These are phyloP conservation scores for Phymorhynchus buccinoides DNA, from an alignment of 1,140 invertebrate genomes.

Conservation along the genomic window DNA sequence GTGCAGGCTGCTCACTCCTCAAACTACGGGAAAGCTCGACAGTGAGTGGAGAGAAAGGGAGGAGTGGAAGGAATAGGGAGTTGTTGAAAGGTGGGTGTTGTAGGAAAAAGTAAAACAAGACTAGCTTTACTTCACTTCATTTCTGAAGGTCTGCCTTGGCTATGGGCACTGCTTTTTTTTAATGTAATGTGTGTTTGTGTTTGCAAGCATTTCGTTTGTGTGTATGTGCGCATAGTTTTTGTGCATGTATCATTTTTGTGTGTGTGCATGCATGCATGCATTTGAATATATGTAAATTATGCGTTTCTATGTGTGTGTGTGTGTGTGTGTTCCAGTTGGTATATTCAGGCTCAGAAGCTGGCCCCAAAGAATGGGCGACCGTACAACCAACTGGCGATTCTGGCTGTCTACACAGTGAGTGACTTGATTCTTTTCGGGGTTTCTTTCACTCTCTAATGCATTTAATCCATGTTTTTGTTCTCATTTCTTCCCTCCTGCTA, in stretches of 20 bases:
- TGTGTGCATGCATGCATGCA: background rate
- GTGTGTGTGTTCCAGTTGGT: conserved; percentile 74
- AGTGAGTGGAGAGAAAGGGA: too few relatives aligned
- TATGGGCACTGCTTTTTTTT: too few relatives aligned
- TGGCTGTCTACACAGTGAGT: conserved; percentile 91
- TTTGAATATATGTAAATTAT: background rate
- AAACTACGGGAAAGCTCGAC: conserved; percentile 88
- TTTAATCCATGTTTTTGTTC: background rate
- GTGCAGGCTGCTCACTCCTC: conserved; percentile 85
- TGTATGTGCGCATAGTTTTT: background rate
- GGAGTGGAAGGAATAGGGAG: background rate
- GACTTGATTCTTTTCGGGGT: background rate
- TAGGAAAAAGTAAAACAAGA: too few relatives aligned
- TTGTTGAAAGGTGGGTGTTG: background rate
- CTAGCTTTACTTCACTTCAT: too few relatives aligned
- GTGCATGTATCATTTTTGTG: background rate
- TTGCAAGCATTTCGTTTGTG: too few relatives aligned
- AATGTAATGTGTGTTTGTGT: too few relatives aligned
- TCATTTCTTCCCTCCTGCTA: background rate
- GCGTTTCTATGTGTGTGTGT: background rate
- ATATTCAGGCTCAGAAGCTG: conserved; percentile 92
- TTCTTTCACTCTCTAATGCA: background rate
- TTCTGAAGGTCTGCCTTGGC: too few relatives aligned
- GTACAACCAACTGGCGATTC: conserved; percentile 94
- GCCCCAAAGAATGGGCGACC: conserved; percentile 95